A percentile compares a stretch with the other conserved stretches of the same genome.
Evolutionary conservation across 2,113 vertebrate species (phyloP).

Genomic region (Rallus limicola): DNA sequence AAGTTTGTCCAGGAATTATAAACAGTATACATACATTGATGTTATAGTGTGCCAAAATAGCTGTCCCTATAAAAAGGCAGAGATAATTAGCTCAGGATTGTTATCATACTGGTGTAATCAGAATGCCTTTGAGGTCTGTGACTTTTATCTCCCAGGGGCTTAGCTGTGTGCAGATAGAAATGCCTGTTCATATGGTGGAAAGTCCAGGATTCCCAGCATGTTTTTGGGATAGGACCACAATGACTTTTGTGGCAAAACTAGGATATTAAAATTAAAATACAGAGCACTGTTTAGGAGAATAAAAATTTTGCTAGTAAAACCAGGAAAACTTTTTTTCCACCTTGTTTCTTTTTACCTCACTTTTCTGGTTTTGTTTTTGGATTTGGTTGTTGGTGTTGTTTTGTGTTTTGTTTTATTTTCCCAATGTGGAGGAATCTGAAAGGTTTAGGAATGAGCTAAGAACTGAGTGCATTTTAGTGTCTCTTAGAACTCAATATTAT

Average conservation of each 20-base stretch:
- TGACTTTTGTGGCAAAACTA: background rate
- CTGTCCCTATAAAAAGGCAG: background rate
- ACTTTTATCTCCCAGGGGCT: background rate
- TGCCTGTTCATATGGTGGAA: background rate
- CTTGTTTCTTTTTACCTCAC: background rate
- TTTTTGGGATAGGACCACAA: background rate
- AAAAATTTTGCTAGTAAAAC: background rate
- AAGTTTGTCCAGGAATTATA: background rate
- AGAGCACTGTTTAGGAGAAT: background rate
- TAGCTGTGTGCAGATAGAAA: background rate
- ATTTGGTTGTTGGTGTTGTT: too few species aligned
- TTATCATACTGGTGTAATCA: background rate
- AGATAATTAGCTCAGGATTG: background rate
- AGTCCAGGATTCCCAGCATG: background rate
- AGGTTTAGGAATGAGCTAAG: background rate
- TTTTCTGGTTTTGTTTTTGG: too few species aligned
- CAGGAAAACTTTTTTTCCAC: rapidly evolving
- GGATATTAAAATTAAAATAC: background rate
- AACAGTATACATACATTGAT: background rate
- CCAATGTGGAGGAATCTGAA: background rate
- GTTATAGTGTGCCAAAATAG: background rate
- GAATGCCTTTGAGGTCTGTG: background rate
- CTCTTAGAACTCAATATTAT: background rate
- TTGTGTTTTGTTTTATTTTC: too few species aligned
- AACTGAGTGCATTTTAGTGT: background rate